Evolutionary conservation across 2,888 invertebrate genomes (phyloP).

Genomic region (Amaurobius ferox): DNA sequence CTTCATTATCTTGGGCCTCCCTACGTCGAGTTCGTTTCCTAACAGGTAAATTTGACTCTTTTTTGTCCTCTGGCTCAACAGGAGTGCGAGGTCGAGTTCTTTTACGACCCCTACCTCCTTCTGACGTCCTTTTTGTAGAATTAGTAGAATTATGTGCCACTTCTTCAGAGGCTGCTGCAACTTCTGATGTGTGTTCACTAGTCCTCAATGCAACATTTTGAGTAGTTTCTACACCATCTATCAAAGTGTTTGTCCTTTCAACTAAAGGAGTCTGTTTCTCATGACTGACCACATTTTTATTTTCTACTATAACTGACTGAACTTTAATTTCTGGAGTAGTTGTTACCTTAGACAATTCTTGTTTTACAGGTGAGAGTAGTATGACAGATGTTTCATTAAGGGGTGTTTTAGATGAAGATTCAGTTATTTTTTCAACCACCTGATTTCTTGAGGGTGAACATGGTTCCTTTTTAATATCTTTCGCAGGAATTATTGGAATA

Average conservation of each 20-base stretch:
- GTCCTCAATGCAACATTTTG: slow-evolving; percentile 30
- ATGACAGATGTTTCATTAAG: background rate
- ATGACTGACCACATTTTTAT: slow-evolving; percentile 46
- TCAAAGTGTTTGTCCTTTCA: slow-evolving; percentile 49
- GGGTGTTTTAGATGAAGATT: background rate
- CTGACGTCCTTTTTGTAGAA: slow-evolving; percentile 48
- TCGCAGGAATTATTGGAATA: background rate
- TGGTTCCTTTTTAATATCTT: slow-evolving; percentile 19
- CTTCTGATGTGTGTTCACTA: slow-evolving; percentile 45
- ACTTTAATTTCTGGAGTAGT: slow-evolving; percentile 15
- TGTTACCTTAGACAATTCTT: background rate
- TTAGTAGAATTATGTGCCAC: slow-evolving; percentile 19
- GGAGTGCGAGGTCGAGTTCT: slow-evolving; percentile 62
- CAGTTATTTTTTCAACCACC: background rate
- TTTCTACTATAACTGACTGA: slow-evolving; percentile 39
- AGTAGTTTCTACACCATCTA: slow-evolving; percentile 21
- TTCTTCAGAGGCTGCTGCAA: slow-evolving; percentile 9
- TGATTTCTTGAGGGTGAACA: background rate
- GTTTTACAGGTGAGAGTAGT: background rate
- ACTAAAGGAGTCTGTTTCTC: slow-evolving; percentile 42
- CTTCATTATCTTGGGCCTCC: slow-evolving; percentile 29
- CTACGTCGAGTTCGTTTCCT: slow-evolving; percentile 52
- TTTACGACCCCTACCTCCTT: slow-evolving; percentile 55
- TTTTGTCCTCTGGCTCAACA: slow-evolving; percentile 35
- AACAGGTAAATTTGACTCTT: slow-evolving; percentile 54